Base-by-base conservation (phyloP, 64 coral and sea anemone species). In the Trachythela sp. region DNA sequence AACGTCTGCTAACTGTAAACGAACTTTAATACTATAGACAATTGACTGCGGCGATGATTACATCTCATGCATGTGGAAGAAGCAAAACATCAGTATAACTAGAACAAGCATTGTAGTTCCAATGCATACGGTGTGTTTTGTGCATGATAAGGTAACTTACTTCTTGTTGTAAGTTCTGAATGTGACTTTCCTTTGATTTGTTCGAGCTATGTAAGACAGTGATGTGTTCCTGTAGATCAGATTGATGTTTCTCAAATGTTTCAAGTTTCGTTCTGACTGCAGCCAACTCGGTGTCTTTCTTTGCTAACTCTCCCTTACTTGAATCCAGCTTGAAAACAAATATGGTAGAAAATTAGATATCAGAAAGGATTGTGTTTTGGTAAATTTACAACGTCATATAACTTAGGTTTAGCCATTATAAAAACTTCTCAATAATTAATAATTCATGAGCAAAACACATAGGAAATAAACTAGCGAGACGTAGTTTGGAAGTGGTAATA, bases 181-280 rank as follows among this genome's bases (percentile, higher is more conserved):
- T 80, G 37, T 80, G 75, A 18, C 11, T 80, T 80, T 80, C 75
- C 75, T 80, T 80, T 80, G 75, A 80, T 8, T 35, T 80, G 33
- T 80, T 80, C 0, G 75, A 80, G 30, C 75, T 80, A 35, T 80
- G 75, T 36, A 80, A 36, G 2, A 80, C 75, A 80, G 31, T 29
- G 37, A 80, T 80, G 75, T 80, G 75, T 80, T 80, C 75, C 20
- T 80, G 75, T 17, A 80, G 34, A 39, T 80, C 75, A 8, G 75
- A 80, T 10, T 80, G 75, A 80, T 80, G 75, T 80, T 80, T 80
- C 33, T 80, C 75, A 80, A 80, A 80, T 80, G 75, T 80, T 39
- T 80, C 75, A 35, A 80, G 33, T 80, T 80, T 80, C 6, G 75
- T 80, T 80, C 37, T 2, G 13, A 39, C 27, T 15, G 75, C 75